Evolutionary conservation across 2,113 vertebrate species (phyloP).

Genomic region (Camarhynchus parvulus): DNA sequence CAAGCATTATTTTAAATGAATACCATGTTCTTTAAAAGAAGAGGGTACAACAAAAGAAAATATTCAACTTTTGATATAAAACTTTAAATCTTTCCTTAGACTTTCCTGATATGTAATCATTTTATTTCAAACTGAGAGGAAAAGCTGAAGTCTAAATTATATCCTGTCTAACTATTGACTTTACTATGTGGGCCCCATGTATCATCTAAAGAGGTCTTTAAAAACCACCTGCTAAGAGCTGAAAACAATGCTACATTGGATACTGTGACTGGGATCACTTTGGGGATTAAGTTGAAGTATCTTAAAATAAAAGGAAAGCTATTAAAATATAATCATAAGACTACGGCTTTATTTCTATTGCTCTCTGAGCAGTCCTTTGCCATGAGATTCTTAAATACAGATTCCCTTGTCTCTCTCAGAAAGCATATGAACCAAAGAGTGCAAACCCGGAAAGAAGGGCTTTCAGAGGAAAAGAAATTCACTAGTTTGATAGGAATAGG

Average conservation of each 20-base stretch:
- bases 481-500: background rate
- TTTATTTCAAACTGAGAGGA: conserved; percentile 59
- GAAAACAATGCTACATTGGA: conserved; percentile 20
- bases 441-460: background rate
- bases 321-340: conserved; percentile 11
- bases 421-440: background rate
- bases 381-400: background rate
- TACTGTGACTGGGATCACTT: background rate
- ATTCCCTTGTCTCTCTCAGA: background rate
- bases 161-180: conserved; percentile 63
- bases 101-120: conserved; percentile 37
- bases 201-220: conserved; percentile 30
- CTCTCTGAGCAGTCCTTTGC: background rate
- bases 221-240: conserved; percentile 41
- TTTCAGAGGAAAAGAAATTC: background rate
- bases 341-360: background rate
- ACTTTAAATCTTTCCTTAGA: conserved; percentile 60
- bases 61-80: conserved; percentile 61
- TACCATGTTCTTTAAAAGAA: conserved; percentile 29
- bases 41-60: conserved; percentile 45
- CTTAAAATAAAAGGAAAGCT: conserved; percentile 32
- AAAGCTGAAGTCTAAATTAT: conserved; percentile 65
- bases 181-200: background rate
- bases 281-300: background rate
- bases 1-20: conserved; percentile 40